These are phyloP conservation scores for Hydrolagus affinis DNA, from an alignment of 2,113 vertebrate species.

Conservation along the genomic window DNA sequence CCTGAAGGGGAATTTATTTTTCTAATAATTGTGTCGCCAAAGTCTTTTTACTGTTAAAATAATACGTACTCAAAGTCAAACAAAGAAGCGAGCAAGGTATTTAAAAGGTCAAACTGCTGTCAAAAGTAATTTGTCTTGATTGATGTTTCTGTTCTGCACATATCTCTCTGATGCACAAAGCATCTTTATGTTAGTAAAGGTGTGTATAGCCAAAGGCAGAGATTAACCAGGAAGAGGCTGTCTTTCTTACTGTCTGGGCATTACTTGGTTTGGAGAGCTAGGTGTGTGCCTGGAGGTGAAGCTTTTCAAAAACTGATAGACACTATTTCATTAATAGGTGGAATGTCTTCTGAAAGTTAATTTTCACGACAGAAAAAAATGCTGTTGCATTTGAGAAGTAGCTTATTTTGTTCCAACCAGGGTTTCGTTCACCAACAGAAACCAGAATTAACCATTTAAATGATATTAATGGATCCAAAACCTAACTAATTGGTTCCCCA, in stretches of 20 bases:
- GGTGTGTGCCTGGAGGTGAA: constrained; percentile 28
- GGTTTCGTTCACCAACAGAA: neutral
- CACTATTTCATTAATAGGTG: constrained; percentile 12
- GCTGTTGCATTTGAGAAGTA: neutral
- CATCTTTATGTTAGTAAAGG: constrained; percentile 26
- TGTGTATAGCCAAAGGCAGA: constrained; percentile 29
- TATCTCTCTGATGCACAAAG: constrained; percentile 10
- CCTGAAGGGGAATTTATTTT: neutral
- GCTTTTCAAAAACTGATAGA: neutral
- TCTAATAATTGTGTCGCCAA: constrained; percentile 24
- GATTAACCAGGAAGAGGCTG: constrained; percentile 25
- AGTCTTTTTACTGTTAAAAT: constrained; percentile 25
- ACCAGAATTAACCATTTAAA: neutral
- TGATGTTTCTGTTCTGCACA: constrained; percentile 20
- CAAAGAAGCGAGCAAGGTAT: constrained; percentile 30
- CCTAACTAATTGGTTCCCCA: neutral
- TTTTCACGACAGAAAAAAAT: neutral
- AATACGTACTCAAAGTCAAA: constrained; percentile 1
- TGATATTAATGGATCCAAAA: neutral
- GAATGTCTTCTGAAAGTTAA: neutral
- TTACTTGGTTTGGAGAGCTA: neutral
- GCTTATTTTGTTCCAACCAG: neutral
- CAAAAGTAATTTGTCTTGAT: constrained; percentile 29
- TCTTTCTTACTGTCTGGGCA: constrained; percentile 17
- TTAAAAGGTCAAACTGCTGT: constrained; percentile 31